These are phyloP conservation scores for Paragorgia papillata DNA, from an alignment of 92 coral and sea anemone genomes.

Conservation along the genomic window DNA sequence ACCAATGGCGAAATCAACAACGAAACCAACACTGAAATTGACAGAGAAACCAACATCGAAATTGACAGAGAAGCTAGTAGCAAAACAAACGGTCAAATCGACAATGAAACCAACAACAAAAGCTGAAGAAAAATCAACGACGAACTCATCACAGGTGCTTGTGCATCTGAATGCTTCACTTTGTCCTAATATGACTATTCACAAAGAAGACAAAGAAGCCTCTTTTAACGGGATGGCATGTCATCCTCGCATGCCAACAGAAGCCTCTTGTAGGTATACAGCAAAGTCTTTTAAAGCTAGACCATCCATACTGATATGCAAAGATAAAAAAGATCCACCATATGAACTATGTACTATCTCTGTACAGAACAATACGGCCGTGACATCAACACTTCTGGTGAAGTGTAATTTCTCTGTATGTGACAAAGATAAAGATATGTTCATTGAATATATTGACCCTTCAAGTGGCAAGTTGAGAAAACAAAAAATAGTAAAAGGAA, in stretches of 20 bases:
- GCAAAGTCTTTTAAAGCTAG: not conserved
- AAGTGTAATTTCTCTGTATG: not conserved
- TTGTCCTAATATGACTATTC: not conserved
- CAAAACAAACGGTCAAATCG: no score
- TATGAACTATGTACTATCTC: not conserved
- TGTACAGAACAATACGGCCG: not conserved
- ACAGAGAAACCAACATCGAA: no score
- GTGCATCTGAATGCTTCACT: no score
- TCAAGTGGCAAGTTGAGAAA: not conserved
- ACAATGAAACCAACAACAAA: no score
- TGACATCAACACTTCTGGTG: not conserved
- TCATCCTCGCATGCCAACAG: not conserved
- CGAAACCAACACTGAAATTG: no score
- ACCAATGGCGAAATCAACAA: no score
- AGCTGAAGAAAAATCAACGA: no score
- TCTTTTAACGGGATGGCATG: not conserved
- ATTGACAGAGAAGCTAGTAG: no score
- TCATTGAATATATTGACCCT: not conserved
- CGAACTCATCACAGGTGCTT: no score
- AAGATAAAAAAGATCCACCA: conserved; percentile 9
- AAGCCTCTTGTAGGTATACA: conserved; percentile 3
- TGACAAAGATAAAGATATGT: not conserved
- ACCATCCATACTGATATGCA: not conserved
- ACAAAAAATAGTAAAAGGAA: not conserved
- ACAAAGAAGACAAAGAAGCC: not conserved